Percentiles rank a stretch among this genome's conserved stretches.
Conservation (phyloP, 2,797 vertebrate species). For the Phalanger gymnotis region DNA sequence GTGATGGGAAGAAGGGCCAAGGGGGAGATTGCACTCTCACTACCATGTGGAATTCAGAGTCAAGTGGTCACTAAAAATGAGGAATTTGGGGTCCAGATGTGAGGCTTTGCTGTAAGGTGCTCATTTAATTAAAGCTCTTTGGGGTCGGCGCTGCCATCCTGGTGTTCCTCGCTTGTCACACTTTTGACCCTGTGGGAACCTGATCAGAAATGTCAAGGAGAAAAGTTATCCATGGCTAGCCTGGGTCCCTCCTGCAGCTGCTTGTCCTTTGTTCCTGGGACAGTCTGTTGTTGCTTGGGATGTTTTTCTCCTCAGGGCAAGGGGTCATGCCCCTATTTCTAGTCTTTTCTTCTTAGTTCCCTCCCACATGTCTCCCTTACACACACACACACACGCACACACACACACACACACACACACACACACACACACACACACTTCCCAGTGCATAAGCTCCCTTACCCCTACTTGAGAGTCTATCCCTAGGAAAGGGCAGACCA, state of each 20-base stretch:
- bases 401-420: not conserved
- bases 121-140: not conserved
- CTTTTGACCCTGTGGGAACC: not conserved
- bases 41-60: not conserved
- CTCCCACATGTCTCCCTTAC: not conserved
- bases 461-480: not conserved
- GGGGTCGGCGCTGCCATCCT: not conserved
- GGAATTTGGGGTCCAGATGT: not conserved
- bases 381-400: not conserved
- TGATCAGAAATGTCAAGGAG: not conserved
- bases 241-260: constrained; percentile 73
- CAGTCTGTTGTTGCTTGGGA: constrained; percentile 78
- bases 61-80: not conserved
- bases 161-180: not conserved
- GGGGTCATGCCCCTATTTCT: constrained; percentile 54
- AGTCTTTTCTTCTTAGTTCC: constrained; percentile 58
- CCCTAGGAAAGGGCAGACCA: not conserved
- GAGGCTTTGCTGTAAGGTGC: not conserved
- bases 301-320: not conserved
- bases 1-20: not conserved
- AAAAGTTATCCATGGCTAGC: constrained; percentile 67
- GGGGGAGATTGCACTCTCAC: not conserved
- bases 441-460: not conserved
- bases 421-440: not conserved
- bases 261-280: constrained; percentile 79